phyloP scores from a whole-genome alignment of 2,797 vertebrate species.

The Salmo trutta region DNA sequence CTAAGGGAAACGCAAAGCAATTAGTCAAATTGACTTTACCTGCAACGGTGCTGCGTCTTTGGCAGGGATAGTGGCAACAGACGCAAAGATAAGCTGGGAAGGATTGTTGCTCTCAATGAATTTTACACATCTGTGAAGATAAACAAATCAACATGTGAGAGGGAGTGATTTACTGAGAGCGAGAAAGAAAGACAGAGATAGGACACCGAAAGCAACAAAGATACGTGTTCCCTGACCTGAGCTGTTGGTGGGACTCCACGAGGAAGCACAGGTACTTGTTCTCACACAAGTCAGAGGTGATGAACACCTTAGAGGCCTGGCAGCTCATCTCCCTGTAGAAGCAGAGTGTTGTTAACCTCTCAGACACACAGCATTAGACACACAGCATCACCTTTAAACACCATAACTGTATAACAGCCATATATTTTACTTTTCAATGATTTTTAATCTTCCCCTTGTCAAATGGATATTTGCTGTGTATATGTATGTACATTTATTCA shows the following conservation, averaged over 20 bases:
- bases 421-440: not conserved
- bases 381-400: too few relatives aligned
- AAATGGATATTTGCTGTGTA: not conserved
- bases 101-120: constrained; percentile 93
- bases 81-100: constrained; percentile 90
- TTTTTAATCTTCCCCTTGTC: not conserved
- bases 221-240: constrained; percentile 76
- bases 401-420: too few relatives aligned
- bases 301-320: constrained; percentile 93
- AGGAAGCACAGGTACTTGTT: constrained; percentile 93
- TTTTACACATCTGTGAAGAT: constrained; percentile 86
- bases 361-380: too few relatives aligned
- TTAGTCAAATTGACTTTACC: constrained; percentile 64
- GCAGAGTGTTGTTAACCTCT: not conserved
- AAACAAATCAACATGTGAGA: not conserved
- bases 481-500: not conserved
- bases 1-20: not conserved
- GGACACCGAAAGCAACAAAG: not conserved
- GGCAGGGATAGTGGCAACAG: constrained; percentile 85
- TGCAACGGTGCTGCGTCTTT: constrained; percentile 91
- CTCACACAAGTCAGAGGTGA: constrained; percentile 90
- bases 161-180: not conserved
- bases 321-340: constrained; percentile 87
- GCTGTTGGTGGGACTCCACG: constrained; percentile 92
- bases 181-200: not conserved